Percentiles rank a stretch among this genome's conserved stretches.
These are phyloP conservation scores for Ploceus nigricollis DNA, from an alignment of 2,113 vertebrate genomes.

Conservation along the genomic window DNA sequence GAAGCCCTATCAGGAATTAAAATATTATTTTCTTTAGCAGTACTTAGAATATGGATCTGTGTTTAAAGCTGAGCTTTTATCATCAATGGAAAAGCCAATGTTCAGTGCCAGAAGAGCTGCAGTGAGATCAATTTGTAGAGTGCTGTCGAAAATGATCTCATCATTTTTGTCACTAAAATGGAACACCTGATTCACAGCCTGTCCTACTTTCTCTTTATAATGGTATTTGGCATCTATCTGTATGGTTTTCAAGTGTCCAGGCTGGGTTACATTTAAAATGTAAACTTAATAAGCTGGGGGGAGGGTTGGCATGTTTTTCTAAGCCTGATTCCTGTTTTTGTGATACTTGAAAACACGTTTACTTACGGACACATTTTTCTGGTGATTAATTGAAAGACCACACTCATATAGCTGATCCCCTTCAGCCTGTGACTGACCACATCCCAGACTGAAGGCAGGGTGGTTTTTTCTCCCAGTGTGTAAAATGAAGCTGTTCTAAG, in stretches of 20 bases:
- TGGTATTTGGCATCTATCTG: constrained; percentile 45
- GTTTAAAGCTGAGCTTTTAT: constrained; percentile 34
- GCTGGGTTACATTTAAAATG: constrained; percentile 43
- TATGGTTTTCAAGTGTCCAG: constrained; percentile 49
- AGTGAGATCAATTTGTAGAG: constrained; percentile 59
- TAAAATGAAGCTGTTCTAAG: constrained; percentile 2
- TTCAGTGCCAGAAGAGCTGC: constrained; percentile 54
- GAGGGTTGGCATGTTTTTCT: neutral
- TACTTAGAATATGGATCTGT: constrained; percentile 38
- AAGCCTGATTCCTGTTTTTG: neutral
- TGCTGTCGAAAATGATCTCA: constrained; percentile 57
- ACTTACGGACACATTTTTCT: neutral
- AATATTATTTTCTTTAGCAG: constrained; percentile 27
- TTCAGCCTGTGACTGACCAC: constrained; percentile 16
- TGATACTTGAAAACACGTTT: constrained; percentile 30
- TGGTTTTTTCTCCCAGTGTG: neutral
- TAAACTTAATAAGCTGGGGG: constrained; percentile 18
- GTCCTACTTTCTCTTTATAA: constrained; percentile 43
- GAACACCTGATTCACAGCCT: constrained; percentile 44
- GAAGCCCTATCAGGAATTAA: constrained; percentile 58
- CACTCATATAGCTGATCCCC: neutral
- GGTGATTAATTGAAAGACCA: neutral
- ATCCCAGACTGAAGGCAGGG: neutral
- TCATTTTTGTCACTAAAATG: constrained; percentile 59
- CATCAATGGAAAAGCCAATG: constrained; percentile 30